Percentiles rank a stretch among this genome's conserved stretches.
Evolutionary conservation across 1,140 invertebrate genomes (phyloP).

Genomic region (Hyphantria cunea): DNA sequence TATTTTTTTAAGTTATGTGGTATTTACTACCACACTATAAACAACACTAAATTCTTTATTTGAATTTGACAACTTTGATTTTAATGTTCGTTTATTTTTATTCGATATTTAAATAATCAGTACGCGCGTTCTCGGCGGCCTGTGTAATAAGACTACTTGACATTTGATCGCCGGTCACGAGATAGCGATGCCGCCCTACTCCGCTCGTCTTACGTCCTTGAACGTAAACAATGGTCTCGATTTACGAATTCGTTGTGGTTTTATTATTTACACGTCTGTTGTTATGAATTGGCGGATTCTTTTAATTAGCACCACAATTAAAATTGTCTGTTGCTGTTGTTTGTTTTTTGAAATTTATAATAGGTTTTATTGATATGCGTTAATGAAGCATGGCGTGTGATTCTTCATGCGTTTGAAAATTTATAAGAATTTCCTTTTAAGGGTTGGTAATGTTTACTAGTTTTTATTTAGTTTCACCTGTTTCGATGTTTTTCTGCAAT

Average conservation of each 20-base stretch:
- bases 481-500: too few species aligned
- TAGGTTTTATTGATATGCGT: not conserved
- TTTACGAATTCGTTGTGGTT: constrained; percentile 27
- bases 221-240: constrained; percentile 25
- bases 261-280: constrained; percentile 13
- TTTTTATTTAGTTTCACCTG: too few species aligned
- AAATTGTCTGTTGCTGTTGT: too few species aligned
- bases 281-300: constrained; percentile 23
- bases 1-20: constrained; percentile 1
- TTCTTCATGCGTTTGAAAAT: too few species aligned
- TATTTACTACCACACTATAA: constrained; percentile 15
- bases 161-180: constrained; percentile 26
- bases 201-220: constrained; percentile 25
- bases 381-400: too few species aligned
- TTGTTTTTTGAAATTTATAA: too few species aligned
- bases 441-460: too few species aligned
- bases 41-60: constrained; percentile 7
- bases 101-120: constrained; percentile 20
- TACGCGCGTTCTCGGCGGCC: constrained; percentile 14
- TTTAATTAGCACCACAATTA: constrained; percentile 5
- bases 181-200: constrained; percentile 26
- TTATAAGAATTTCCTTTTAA: too few species aligned
- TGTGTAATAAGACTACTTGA: constrained; percentile 25
- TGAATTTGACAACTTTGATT: constrained; percentile 1
- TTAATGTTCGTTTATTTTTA: constrained; percentile 6